Conservation (phyloP, 2,888 invertebrate genomes). For the Unio delphinus region DNA sequence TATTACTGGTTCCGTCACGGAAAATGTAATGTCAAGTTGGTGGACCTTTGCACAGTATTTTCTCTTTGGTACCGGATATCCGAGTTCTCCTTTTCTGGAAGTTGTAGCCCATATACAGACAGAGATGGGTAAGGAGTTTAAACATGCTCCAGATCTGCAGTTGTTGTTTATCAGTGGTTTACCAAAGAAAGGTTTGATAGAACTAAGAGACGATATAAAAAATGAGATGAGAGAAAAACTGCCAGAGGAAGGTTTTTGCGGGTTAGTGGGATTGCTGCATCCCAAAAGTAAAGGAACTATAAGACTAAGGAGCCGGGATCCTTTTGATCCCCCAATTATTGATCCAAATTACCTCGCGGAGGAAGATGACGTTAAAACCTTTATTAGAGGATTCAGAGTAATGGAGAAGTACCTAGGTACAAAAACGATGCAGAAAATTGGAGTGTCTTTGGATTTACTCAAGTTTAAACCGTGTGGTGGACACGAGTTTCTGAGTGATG, state of each 20-base stretch:
- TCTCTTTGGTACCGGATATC: no score
- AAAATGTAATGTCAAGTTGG: neutral
- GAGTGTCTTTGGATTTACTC: constrained; percentile 5
- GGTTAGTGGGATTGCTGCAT: constrained; percentile 19
- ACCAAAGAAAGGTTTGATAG: neutral
- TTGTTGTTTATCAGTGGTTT: constrained; percentile 5
- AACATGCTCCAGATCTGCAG: constrained; percentile 15
- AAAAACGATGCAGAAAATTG: constrained; percentile 8
- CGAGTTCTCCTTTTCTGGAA: neutral
- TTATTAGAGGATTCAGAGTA: constrained; percentile 17
- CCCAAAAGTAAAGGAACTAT: constrained; percentile 86
- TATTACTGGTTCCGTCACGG: constrained; percentile 5
- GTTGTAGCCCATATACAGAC: constrained; percentile 8
- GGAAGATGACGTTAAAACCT: constrained; percentile 17
- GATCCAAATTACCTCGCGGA: constrained; percentile 89
- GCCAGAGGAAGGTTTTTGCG: constrained; percentile 53
- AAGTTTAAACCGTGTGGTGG: constrained; percentile 8
- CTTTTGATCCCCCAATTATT: constrained; percentile 84
- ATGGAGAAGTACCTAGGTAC: constrained; percentile 10
- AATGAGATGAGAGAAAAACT: neutral
- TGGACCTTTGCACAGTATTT: no score
- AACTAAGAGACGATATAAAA: constrained; percentile 3
- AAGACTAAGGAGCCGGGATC: constrained; percentile 82
- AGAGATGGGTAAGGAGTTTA: constrained; percentile 2
- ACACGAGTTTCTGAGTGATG: constrained; percentile 10